Base-by-base conservation (phyloP, 2,113 vertebrate genomes). In the Marmota monax region DNA sequence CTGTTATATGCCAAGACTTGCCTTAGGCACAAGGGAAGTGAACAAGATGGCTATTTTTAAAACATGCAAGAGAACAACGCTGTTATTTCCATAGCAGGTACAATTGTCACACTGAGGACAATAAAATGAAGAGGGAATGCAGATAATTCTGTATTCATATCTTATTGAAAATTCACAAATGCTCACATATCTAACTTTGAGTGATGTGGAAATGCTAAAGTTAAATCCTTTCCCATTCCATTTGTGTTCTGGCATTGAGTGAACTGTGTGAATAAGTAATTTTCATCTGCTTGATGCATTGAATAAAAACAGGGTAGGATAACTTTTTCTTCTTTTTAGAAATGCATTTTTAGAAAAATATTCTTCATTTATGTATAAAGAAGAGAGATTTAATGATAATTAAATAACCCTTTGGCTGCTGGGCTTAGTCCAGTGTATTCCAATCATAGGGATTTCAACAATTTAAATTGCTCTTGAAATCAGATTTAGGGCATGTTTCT, bases 381-480 rank as follows among this genome's bases (percentile, higher is more conserved):
- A 48, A 94, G 78, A 88, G 74, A 83, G 1, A 96, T 84, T 29
- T 61, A 70, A 70, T 9, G 79, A 94, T 76, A 51, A 78, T 37
- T 83, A 97, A 90, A 65, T 8, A 94, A 23, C 58, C 96, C 72
- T 74, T n/a, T 93, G 67, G 22, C 74, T 82, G 37, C 83, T 96
- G 97, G 89, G n/a, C 65, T 67, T 76, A 80, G 78, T 69, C 79
- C 48, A 93, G 78, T 20, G 11, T n/a, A 1, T 29, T 96, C 23
- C 2, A 94, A 58, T 95, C 82, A 94, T 61, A 97, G 76, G 32
- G 95, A 83, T 67, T 7, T 95, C 56, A 4, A 91, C 79, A 94
- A 42, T 83, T 97, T 95, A 96, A 94, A 96, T 98, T 95, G 42
- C 51, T 97, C 98, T 96, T 97, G 84, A 98, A 98, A 97, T 42